Evolutionary conservation across 2,888 invertebrate genomes (phyloP), one percentile per base, ranked within the genome.

Genomic region (Pammene fasciana): DNA sequence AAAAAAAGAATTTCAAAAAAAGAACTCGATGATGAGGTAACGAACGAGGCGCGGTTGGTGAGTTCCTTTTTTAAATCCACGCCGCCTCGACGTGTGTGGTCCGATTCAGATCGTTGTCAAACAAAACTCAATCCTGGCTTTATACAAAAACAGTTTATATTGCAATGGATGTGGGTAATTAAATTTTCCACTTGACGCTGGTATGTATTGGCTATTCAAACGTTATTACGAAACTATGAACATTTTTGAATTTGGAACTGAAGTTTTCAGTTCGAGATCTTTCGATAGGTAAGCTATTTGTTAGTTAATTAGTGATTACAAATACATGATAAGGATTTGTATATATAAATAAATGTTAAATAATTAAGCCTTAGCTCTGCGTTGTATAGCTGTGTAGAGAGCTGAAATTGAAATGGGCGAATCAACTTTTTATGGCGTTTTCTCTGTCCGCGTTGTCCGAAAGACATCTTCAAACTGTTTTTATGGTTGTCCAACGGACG

Each of bases 11-110:
- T 79, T 77, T 78, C 75, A 78, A 83, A 87, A 84, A 87, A 87
- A 85, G 83, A 88, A 87, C 79, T 83, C 86, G 85, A 86, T 87
- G 90, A 90, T 91, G 91, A 91, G 90, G 91, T 89, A 91, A 91
- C 92, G 90, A 90, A 89, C 89, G 89, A 88, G 88, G 89, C 89
- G 88, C 90, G 88, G 87, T 89, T 87, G 81, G 86, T 81, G 87
- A 87, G 87, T 92, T 90, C 90, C 85, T 92, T 92, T 92, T 91
- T 92, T 88, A 88, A 89, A 86, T 81, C 82, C 81, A 79, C 80
- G 80, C 82, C 84, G 84, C 83, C 74, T 77, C 90, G 82, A 85
- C 91, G 91, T 92, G 92, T 92, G 92, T 91, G 91, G 91, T 91
- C 90, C 85, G 76, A 73, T 75, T 72, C 65, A 55, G 72, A 71